Percentiles rank a stretch among this genome's conserved stretches.
Conservation (phyloP, 2,113 vertebrate genomes). For the Trogon melanurus region DNA sequence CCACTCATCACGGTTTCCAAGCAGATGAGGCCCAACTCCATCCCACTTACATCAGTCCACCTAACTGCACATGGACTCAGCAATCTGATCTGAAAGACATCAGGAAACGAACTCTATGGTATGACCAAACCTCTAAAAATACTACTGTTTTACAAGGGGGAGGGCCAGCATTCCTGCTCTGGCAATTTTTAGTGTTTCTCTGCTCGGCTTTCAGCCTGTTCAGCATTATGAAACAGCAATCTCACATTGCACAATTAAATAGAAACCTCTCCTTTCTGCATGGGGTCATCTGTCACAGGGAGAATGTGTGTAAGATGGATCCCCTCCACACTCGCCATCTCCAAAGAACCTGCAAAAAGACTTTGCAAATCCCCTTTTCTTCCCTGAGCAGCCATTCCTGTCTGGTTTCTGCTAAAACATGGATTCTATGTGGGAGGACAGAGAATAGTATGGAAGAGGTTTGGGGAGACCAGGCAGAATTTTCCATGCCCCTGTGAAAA, state of each 20-base stretch:
- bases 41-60: not conserved
- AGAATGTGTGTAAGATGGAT: not conserved
- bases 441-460: fast-evolving
- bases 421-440: not conserved
- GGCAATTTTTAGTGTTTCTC: not conserved
- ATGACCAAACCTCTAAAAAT: not conserved
- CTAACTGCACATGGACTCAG: not conserved
- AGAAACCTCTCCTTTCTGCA: not conserved
- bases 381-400: fast-evolving
- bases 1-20: not conserved
- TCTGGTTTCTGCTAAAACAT: not conserved
- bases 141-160: not conserved
- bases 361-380: not conserved
- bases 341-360: not conserved
- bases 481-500: not conserved
- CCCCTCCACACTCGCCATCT: fast-evolving
- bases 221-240: not conserved
- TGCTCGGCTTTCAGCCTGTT: not conserved
- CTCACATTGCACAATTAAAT: not conserved
- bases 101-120: fast-evolving
- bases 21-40: not conserved
- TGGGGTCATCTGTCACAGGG: fast-evolving
- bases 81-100: not conserved
- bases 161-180: not conserved
- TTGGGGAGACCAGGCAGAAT: not conserved